Percentiles rank a stretch among this genome's conserved stretches.
Evolutionary conservation across 2,797 vertebrate species (phyloP).

Genomic region (Synanceia verrucosa): DNA sequence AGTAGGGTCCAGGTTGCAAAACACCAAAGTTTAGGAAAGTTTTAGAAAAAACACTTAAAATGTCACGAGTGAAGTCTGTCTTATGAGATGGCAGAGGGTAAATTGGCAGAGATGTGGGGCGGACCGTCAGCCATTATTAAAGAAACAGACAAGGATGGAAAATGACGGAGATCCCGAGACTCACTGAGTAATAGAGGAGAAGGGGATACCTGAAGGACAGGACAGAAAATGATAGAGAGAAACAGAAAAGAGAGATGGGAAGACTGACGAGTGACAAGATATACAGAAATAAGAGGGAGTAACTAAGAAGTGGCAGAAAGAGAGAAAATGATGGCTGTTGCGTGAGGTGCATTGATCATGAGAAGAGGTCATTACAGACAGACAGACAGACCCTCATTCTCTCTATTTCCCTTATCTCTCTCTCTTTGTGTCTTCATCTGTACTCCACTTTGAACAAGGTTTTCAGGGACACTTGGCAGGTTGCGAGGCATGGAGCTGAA

Average conservation of each 20-base stretch:
- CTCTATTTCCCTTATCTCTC: constrained; percentile 43
- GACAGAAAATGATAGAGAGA: constrained; percentile 24
- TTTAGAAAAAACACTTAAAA: constrained; percentile 3
- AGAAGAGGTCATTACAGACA: constrained; percentile 47
- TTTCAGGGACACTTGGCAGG: constrained; percentile 67
- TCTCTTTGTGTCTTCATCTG: constrained; percentile 59
- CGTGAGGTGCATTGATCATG: constrained; percentile 54
- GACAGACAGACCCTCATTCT: constrained; percentile 41
- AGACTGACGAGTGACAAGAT: constrained; percentile 2
- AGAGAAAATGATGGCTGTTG: constrained; percentile 44
- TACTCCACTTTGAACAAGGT: constrained; percentile 61
- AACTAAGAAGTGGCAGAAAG: constrained; percentile 32
- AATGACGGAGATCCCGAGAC: constrained; percentile 28
- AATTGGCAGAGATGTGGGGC: not conserved
- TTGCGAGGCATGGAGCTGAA: constrained; percentile 53
- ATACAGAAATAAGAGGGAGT: constrained; percentile 21
- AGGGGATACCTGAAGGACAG: constrained; percentile 6
- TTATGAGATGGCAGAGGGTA: not conserved
- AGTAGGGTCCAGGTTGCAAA: not conserved
- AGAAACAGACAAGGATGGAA: constrained; percentile 18
- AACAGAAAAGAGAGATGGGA: constrained; percentile 18
- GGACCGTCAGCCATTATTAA: constrained; percentile 12
- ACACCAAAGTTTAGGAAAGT: not conserved
- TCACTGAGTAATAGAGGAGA: constrained; percentile 21
- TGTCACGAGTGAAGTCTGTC: not conserved